Base-by-base conservation (phyloP, 1,140 invertebrate species). In the Platorchestia sp. region DNA sequence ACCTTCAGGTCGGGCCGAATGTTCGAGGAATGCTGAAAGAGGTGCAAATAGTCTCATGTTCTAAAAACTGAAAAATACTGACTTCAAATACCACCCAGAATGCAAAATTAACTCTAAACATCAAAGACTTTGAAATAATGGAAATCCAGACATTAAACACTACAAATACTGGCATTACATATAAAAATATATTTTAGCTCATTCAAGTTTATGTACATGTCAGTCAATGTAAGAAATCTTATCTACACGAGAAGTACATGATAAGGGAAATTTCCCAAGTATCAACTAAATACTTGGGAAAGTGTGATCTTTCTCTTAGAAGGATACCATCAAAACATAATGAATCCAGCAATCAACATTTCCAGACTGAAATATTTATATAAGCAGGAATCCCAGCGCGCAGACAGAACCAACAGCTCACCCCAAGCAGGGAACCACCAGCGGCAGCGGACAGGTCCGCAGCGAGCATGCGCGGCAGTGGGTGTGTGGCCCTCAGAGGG, bases 401-500 rank as follows among this genome's bases (percentile, higher is more conserved):
- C 27, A 75, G 10, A 22, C 36, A 75, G 1, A 36, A 14, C 59
- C 59, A 19, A 75, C 3, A 19, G 36, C 59, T 75, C 10, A 75
- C 59, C 59, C 59, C 59, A 10, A 36, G 7, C 59, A 75, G 59
- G 59, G 14, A 16, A 42, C 87, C n/a, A 5, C 87, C 87, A 89
- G 87, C 87, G 87, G 59, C 36, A 89, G 87, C 16, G 41, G n/a
- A 27, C 14, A 89, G 87, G 87, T 89, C 87, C 0, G 87, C 36
- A 89, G 91, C 41, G 40, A 93, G 91, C 91, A 93, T 93, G 6
- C 91, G 91, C 0, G 91, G 91, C 91, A 93, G 91, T 93, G 91
- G 91, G 45, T 93, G 91, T 5, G 91, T 93, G 91, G 91, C 91
- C 45, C 91, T 93, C 44, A 93, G 43, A 47, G 91, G 91, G 40